phyloP scores from a whole-genome alignment of 2,113 vertebrate species.

The Pomatorhinus ruficollis region DNA sequence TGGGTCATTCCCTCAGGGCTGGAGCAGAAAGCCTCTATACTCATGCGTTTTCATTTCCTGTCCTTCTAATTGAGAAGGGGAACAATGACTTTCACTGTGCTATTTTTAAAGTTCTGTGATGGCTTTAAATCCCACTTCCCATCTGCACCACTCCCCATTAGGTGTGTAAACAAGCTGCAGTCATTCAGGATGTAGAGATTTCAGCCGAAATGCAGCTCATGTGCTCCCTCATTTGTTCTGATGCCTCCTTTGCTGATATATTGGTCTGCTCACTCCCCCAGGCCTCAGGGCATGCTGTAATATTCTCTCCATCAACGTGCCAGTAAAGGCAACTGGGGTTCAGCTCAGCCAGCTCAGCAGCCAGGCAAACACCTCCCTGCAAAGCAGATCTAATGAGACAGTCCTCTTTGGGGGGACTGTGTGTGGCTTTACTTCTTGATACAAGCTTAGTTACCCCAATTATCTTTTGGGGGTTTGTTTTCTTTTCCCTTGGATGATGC shows the following conservation, averaged over 20 bases:
- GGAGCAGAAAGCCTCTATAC: background rate
- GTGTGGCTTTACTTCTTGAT: background rate
- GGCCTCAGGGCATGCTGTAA: background rate
- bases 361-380: background rate
- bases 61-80: background rate
- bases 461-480: background rate
- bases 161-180: background rate
- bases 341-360: background rate
- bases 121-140: background rate
- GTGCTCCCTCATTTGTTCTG: slow-evolving; percentile 24
- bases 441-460: background rate
- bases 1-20: slow-evolving; percentile 21
- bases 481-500: background rate
- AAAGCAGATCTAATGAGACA: background rate
- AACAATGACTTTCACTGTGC: slow-evolving; percentile 12
- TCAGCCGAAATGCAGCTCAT: background rate
- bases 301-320: background rate
- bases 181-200: background rate
- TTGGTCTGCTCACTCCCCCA: background rate
- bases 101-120: slow-evolving; percentile 26
- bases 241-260: background rate
- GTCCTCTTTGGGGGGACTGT: background rate
- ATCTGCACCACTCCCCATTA: background rate
- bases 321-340: background rate
- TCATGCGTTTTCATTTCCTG: background rate